Evolutionary conservation across 2,888 invertebrate genomes (phyloP), one percentile per base, ranked within the genome.

Genomic region (Xestobium rufovillosum): DNA sequence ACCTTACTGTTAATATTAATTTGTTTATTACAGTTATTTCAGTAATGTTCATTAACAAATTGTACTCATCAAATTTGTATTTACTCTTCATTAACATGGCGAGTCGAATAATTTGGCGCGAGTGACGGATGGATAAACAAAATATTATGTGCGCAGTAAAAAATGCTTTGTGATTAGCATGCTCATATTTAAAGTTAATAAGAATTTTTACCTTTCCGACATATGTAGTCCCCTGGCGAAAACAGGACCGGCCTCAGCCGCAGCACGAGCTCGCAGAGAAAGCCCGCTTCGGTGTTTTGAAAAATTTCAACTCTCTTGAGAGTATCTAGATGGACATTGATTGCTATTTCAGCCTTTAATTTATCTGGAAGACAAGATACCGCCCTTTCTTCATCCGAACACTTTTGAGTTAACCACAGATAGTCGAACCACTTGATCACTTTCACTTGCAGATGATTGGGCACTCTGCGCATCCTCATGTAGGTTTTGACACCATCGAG

Each of bases 401-500:
- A 94, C 71, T 96, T 96, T 72, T 97, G 95, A 50, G 94, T 94
- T 59, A 95, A 80, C 96, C 97, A 97, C 59, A 96, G 76, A 68
- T 97, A 96, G 74, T 97, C 96, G 70, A 96, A 97, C 96, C 96
- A 97, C 69, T 94, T 92, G 70, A 97, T 96, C 52, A 91, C 96
- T 69, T 96, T 94, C 59, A 92, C 88, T 68, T 97, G 95, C 42
- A 97, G 76, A 67, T 91, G 87, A 55, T 83, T 84, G 26, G 96
- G 96, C 48, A 97, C 96, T 53, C 94, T 75, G 34, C 96, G 77
- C 85, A 96, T 88, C 47, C 91, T 76, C 96, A 97, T 96, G 67
- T 96, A 97, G 3, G 95, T 96, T 72, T 97, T 97, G 45, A 97
- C 96, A 29, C 91, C 94, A 63, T 97, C 97, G 65, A 97, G 73